Conservation (phyloP, 2,797 vertebrate species). For the Heteromormyrus szaboi region DNA sequence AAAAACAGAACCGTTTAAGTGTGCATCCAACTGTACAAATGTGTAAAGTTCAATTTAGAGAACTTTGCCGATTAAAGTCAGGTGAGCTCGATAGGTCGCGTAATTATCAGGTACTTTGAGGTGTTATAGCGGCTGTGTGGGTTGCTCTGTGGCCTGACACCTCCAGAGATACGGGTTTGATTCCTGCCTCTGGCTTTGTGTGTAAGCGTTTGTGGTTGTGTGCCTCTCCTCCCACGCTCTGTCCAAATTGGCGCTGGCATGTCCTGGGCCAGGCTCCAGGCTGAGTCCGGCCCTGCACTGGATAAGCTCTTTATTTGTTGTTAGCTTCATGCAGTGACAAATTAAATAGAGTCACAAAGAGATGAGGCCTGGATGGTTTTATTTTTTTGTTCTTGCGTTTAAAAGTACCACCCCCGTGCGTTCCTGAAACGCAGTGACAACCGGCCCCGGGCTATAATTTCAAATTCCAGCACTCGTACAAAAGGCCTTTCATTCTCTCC, state of each 20-base stretch:
- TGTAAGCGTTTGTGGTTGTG: background rate
- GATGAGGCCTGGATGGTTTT: background rate
- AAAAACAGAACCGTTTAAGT: background rate
- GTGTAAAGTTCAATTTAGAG: background rate
- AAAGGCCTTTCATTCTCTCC: background rate
- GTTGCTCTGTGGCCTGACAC: background rate
- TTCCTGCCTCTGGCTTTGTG: background rate
- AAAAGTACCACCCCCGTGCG: background rate
- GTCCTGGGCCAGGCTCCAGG: background rate
- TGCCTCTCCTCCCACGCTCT: background rate
- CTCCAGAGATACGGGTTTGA: background rate
- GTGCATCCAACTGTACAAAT: background rate
- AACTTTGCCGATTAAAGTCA: background rate
- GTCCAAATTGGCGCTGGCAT: background rate
- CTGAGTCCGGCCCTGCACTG: background rate
- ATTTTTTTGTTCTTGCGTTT: background rate
- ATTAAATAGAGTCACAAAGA: constrained; percentile 4
- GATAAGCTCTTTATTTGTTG: background rate
- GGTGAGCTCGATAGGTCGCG: background rate
- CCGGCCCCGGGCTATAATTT: background rate
- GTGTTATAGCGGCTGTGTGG: background rate
- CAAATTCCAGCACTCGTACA: background rate
- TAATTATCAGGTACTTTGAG: background rate
- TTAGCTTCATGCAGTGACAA: background rate
- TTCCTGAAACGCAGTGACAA: background rate